A percentile compares a stretch with the other conserved stretches of the same genome.
Conservation (phyloP, 2,888 invertebrate species). For the Drosophila leonis region DNA sequence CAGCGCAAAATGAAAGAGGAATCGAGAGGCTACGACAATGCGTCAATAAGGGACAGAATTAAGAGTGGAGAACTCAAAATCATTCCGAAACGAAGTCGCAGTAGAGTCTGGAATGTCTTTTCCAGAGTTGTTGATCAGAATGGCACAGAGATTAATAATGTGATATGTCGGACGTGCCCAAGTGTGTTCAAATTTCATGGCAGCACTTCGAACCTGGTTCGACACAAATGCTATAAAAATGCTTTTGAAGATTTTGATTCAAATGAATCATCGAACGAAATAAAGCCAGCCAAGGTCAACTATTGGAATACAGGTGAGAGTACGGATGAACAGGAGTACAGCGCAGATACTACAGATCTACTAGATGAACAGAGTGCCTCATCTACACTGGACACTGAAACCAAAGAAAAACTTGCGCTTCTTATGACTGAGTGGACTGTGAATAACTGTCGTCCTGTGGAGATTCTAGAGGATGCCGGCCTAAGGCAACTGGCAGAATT, state of each 20-base stretch:
- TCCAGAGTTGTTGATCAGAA: slow-evolving; percentile 13
- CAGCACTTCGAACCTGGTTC: slow-evolving; percentile 15
- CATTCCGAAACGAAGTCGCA: slow-evolving; percentile 9
- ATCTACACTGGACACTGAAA: background rate
- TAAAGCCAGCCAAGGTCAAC: background rate
- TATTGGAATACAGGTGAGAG: background rate
- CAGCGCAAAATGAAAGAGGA: background rate
- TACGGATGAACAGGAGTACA: background rate
- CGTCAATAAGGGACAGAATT: slow-evolving; percentile 5
- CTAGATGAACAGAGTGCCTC: background rate
- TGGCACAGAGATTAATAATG: slow-evolving; percentile 10
- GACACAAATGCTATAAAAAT: slow-evolving; percentile 17
- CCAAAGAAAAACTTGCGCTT: background rate
- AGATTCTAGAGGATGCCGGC: background rate
- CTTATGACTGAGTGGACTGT: slow-evolving; percentile 5
- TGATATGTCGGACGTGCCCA: slow-evolving; percentile 15
- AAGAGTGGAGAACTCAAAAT: slow-evolving; percentile 18
- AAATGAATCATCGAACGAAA: background rate
- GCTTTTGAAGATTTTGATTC: background rate
- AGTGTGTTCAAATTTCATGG: slow-evolving; percentile 17
- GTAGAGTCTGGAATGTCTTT: slow-evolving; percentile 19
- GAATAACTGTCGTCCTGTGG: slow-evolving; percentile 4
- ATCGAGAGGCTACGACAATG: background rate
- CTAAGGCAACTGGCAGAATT: slow-evolving; percentile 1
- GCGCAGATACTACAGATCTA: background rate